phyloP scores from a whole-genome alignment of 2,888 invertebrate genomes.

The Pomacea canaliculata region DNA sequence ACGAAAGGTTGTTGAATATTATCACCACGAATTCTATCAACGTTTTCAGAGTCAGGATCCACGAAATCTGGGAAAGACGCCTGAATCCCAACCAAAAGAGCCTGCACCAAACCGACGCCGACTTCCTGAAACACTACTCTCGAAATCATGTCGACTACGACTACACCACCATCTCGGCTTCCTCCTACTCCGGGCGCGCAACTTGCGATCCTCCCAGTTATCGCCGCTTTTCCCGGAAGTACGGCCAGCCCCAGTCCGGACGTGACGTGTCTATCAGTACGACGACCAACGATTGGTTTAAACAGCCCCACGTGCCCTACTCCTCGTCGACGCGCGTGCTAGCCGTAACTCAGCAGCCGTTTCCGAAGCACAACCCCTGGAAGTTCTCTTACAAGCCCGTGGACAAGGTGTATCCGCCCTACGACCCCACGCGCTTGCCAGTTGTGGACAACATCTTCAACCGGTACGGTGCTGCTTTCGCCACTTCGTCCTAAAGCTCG shows the following conservation, averaged over 20 bases:
- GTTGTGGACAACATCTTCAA: constrained; percentile 32
- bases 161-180: constrained; percentile 51
- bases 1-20: no score
- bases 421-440: constrained; percentile 41
- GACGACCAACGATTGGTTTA: constrained; percentile 50
- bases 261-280: constrained; percentile 37
- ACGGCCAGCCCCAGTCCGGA: constrained; percentile 38
- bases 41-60: constrained; percentile 27
- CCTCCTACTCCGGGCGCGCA: constrained; percentile 45
- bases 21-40: no score
- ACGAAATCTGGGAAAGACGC: constrained; percentile 49
- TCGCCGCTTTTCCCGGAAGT: constrained; percentile 51
- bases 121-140: constrained; percentile 52
- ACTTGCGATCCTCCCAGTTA: constrained; percentile 40
- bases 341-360: constrained; percentile 62
- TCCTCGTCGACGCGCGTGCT: constrained; percentile 56
- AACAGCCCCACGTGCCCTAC: constrained; percentile 37
- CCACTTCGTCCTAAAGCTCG: not conserved
- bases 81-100: constrained; percentile 43
- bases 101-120: constrained; percentile 54
- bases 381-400: constrained; percentile 60
- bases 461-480: constrained; percentile 31
- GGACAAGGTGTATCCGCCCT: constrained; percentile 59
- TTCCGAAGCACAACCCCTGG: constrained; percentile 58
- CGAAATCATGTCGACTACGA: constrained; percentile 38